phyloP scores from a whole-genome alignment of 2,888 invertebrate species.

The Drymonia ruficornis region DNA sequence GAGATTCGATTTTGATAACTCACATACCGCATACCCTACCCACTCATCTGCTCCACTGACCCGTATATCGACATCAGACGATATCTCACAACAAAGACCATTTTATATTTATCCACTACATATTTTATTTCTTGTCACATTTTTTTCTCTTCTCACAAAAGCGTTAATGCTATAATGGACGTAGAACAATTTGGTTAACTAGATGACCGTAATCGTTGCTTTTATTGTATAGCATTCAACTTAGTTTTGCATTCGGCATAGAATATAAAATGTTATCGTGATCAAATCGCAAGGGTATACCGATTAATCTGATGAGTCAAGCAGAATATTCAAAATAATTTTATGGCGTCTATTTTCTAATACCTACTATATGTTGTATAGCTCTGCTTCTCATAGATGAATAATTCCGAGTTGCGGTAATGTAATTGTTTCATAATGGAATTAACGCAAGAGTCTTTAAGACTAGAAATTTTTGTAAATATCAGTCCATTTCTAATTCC shows the following conservation, averaged over 20 bases:
- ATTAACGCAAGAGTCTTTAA: no score
- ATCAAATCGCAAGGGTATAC: constrained; percentile 21
- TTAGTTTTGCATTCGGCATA: constrained; percentile 28
- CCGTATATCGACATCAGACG: constrained; percentile 63
- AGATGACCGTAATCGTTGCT: constrained; percentile 32
- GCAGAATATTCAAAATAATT: constrained; percentile 11
- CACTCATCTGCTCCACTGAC: constrained; percentile 68
- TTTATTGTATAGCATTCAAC: constrained; percentile 21
- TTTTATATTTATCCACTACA: constrained; percentile 48
- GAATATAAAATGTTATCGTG: constrained; percentile 22
- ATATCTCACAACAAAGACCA: constrained; percentile 58
- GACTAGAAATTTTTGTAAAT: neutral
- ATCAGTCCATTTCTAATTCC: constrained; percentile 13
- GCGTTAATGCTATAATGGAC: constrained; percentile 37
- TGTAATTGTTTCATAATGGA: neutral
- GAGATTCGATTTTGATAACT: constrained; percentile 75
- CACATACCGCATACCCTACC: constrained; percentile 59
- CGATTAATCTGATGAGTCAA: constrained; percentile 24
- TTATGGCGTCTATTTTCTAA: neutral
- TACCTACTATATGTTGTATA: neutral
- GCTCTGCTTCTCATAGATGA: neutral
- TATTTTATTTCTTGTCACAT: constrained; percentile 41
- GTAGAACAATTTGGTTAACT: constrained; percentile 42
- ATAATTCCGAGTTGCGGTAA: neutral
- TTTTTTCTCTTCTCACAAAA: constrained; percentile 40